These are phyloP conservation scores for Asarcornis scutulata DNA, from an alignment of 2,113 vertebrate species.

Conservation along the genomic window DNA sequence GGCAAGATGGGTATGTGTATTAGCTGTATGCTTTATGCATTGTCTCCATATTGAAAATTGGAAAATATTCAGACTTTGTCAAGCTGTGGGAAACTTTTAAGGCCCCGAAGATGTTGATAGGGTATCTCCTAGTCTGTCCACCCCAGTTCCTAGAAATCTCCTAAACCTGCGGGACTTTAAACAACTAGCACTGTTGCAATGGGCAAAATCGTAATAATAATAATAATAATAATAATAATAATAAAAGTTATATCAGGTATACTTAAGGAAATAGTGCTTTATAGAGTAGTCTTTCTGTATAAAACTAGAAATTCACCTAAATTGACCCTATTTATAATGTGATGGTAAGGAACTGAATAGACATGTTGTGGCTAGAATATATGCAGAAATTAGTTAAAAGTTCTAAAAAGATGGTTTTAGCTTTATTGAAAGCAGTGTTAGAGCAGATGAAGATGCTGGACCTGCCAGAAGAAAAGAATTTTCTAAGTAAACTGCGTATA, in stretches of 20 bases:
- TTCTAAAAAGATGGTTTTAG: not conserved
- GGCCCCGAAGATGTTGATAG: not conserved
- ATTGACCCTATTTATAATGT: not conserved
- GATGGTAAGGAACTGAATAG: not conserved
- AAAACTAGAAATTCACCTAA: not conserved
- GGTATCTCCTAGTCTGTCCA: not conserved
- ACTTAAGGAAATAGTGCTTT: not conserved
- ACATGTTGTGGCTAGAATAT: not conserved
- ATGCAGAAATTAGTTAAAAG: not conserved
- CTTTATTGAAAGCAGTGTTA: not conserved
- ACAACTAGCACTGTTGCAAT: not conserved
- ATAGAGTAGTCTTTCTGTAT: not conserved
- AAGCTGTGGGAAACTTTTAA: not conserved
- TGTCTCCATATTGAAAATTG: not conserved
- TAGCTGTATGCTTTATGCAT: not conserved
- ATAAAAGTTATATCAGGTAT: not conserved
- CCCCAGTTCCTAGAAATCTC: no score
- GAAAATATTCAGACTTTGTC: not conserved
- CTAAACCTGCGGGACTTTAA: not conserved
- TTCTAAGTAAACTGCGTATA: not conserved
- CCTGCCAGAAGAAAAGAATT: no score
- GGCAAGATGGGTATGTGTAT: not conserved
- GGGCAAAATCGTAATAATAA: not conserved
- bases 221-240: no score
- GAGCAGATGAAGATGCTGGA: not conserved